Percentiles rank a stretch among this genome's conserved stretches.
Evolutionary conservation across 1,140 invertebrate genomes (phyloP).

Genomic region (Pogonognathellus flavescens): DNA sequence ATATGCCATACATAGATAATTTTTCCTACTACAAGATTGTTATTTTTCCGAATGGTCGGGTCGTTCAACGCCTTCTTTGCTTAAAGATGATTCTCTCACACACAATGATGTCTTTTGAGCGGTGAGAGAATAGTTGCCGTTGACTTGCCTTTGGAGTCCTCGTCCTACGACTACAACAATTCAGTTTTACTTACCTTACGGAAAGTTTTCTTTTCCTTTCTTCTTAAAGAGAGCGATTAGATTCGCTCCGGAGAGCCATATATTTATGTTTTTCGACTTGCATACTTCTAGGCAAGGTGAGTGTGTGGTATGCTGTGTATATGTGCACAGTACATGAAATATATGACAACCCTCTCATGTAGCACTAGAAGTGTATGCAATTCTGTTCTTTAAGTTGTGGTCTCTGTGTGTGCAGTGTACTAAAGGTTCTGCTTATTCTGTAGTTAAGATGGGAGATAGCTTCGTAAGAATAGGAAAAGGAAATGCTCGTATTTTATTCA

Average conservation of each 20-base stretch:
- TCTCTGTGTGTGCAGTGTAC: neutral
- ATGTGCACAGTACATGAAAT: neutral
- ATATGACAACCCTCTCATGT: too few relatives aligned
- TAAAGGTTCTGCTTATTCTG: slow-evolving; percentile 25
- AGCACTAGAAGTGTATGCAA: neutral
- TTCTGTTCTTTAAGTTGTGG: slow-evolving; percentile 21
- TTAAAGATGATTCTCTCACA: neutral
- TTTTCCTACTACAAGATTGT: slow-evolving; percentile 17
- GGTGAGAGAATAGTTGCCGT: slow-evolving; percentile 25
- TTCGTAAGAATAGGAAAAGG: neutral
- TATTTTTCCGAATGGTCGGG: slow-evolving; percentile 51
- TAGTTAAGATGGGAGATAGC: slow-evolving; percentile 20
- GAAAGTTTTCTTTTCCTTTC: slow-evolving; percentile 44
- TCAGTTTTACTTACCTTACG: slow-evolving; percentile 1
- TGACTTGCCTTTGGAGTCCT: neutral
- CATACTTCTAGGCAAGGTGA: neutral
- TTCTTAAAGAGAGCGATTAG: slow-evolving; percentile 46
- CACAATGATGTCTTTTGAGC: neutral
- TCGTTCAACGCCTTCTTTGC: slow-evolving; percentile 42
- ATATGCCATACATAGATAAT: neutral
- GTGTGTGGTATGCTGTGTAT: neutral
- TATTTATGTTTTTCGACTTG: slow-evolving; percentile 18
- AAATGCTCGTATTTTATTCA: slow-evolving; percentile 47
- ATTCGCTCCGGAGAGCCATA: slow-evolving; percentile 35
- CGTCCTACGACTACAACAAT: neutral